Evolutionary conservation across 2,113 vertebrate genomes (phyloP), one percentile per base, ranked within the genome.

Genomic region (Oreocharis arfaki): DNA sequence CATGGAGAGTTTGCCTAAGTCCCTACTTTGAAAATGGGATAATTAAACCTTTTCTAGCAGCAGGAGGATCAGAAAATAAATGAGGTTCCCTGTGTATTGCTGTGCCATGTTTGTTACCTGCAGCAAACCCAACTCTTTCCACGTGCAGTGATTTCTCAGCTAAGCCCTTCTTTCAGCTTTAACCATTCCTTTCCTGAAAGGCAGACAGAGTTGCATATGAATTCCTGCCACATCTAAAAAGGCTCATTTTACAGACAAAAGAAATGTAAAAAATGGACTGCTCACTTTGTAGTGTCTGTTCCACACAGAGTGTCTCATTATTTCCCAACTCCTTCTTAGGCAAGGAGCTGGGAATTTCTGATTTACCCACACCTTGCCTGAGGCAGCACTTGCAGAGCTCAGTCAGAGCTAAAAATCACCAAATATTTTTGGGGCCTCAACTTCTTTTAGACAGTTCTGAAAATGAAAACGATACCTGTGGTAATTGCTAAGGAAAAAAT

Each of bases 231-330:
- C n/a, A 46, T 52, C 69, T 41, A 57, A 70, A 37, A 24, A 42
- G 41, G 10, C 11, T 41, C 49, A 61, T 74, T 82, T 75, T 63
- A 53, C 7, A 87, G 60, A 74, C 65, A 90, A 50, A 68, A 69
- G 37, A 27, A 95, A 83, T 65, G 39, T 46, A 93, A 73, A 65
- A 79, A 61, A 57, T 3, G 15, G 35, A n/a, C 27, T 33, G 32
- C 42, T 94, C 2, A 0, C 57, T 86, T 71, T 26, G 28, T n/a
- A 22, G 20, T 53, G 37, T 16, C 42, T 59, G 1, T 35, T 61
- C 39, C 16, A 64, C 23, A 4, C 2, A 4, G 1, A 22, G 32
- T 1, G 1, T 28, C 41, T 56, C 41, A 2, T 60, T 9, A 41
- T 30, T 86, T 70, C 86, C 52, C 42, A 32, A 55, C 28, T 78